A percentile compares a stretch with the other conserved stretches of the same genome.
phyloP scores from a whole-genome alignment of 2,797 vertebrate species.

The Aphelocoma californica region DNA sequence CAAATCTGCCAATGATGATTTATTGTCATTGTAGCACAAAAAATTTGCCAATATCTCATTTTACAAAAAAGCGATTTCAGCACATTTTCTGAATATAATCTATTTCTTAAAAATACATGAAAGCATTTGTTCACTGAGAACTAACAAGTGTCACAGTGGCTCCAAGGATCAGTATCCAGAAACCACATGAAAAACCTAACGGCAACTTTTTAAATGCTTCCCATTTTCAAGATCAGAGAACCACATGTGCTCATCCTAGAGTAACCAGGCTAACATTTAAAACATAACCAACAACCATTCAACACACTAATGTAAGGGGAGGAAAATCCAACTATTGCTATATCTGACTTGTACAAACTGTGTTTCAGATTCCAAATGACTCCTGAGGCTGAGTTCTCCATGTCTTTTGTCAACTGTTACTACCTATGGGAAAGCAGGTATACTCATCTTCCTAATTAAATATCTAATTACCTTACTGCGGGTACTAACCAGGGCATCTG shows the following conservation, averaged over 20 bases:
- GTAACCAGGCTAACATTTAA: background rate
- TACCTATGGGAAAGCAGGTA: background rate
- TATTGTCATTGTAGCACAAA: background rate
- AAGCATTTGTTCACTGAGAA: background rate
- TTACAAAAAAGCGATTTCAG: background rate
- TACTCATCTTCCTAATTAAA: background rate
- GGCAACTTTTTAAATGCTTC: background rate
- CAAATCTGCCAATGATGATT: background rate
- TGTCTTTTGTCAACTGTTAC: background rate
- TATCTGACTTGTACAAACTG: background rate
- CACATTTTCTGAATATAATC: background rate
- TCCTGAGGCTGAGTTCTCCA: background rate
- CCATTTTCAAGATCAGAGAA: background rate
- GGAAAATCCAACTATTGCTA: background rate
- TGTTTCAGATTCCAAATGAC: background rate
- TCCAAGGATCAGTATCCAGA: background rate
- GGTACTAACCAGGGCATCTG: background rate
- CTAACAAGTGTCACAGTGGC: background rate
- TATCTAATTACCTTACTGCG: background rate
- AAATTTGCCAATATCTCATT: background rate
- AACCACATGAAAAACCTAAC: background rate
- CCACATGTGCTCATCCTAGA: background rate
- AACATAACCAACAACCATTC: background rate
- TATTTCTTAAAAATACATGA: background rate
- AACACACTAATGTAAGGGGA: fast-evolving